Conservation (phyloP, 2,888 invertebrate genomes). For the Diogma glabrata region DNA sequence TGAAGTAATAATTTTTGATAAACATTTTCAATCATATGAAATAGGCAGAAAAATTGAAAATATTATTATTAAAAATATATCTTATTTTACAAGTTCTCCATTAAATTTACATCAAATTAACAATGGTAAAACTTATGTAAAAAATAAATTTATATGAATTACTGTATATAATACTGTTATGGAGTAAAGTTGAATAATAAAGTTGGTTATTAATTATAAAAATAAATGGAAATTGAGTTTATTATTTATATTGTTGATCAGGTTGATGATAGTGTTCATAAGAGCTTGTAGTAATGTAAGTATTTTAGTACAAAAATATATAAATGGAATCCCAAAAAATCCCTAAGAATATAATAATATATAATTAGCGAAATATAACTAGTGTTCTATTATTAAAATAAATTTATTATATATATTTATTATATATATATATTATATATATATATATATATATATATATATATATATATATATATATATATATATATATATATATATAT, state of each 20-base stretch:
- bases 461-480: too few relatives aligned
- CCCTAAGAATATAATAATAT: too few relatives aligned
- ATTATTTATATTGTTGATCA: background rate
- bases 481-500: too few relatives aligned
- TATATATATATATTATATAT: too few relatives aligned
- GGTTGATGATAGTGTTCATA: too few relatives aligned
- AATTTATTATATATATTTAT: too few relatives aligned
- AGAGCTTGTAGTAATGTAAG: too few relatives aligned
- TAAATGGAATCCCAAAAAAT: too few relatives aligned
- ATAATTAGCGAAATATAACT: too few relatives aligned
- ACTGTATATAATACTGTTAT: background rate
- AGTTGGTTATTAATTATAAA: background rate
- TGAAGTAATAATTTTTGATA: slow-evolving; percentile 7
- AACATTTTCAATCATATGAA: slow-evolving; percentile 11
- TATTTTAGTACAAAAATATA: too few relatives aligned
- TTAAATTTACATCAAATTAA: background rate
- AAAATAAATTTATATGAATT: background rate
- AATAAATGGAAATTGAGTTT: background rate
- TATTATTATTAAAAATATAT: slow-evolving; percentile 8
- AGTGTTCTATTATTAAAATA: too few relatives aligned
- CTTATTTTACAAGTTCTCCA: slow-evolving; percentile 1
- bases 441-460: too few relatives aligned
- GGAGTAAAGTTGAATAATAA: background rate
- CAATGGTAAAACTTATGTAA: background rate
- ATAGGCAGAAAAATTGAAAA: slow-evolving; percentile 8